Percentiles rank a stretch among this genome's conserved stretches.
Conservation (phyloP, 2,888 invertebrate genomes). For the Dryobotodes eremita region DNA sequence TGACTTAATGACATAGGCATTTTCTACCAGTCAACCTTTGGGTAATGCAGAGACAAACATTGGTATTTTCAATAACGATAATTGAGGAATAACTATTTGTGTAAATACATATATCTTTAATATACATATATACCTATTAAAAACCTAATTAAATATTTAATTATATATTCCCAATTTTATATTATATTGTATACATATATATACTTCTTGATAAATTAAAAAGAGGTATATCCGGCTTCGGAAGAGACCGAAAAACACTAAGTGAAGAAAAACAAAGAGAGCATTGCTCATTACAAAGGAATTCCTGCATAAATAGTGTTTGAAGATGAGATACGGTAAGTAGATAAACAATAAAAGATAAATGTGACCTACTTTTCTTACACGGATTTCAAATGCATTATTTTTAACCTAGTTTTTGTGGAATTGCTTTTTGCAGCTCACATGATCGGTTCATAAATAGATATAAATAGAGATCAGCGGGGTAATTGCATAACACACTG, state of each 20-base stretch:
- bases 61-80: not conserved
- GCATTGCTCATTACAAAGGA: constrained; percentile 27
- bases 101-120: not conserved
- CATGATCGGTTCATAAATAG: constrained; percentile 4
- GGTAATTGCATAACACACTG: too few relatives aligned
- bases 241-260: not conserved
- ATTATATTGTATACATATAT: not conserved
- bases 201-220: not conserved
- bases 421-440: constrained; percentile 13
- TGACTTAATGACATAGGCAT: not conserved
- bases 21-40: not conserved
- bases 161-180: not conserved
- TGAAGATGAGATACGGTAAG: constrained; percentile 48
- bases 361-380: constrained; percentile 45
- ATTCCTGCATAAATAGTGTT: constrained; percentile 19
- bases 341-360: constrained; percentile 53
- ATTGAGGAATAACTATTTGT: not conserved
- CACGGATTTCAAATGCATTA: constrained; percentile 32
- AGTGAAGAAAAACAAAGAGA: constrained; percentile 16
- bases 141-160: not conserved
- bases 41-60: not conserved
- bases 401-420: constrained; percentile 37
- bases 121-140: too few relatives aligned
- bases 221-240: not conserved
- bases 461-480: not conserved